Evolutionary conservation across 2,888 invertebrate genomes (phyloP), one percentile per base, ranked within the genome.

Genomic region (Trichacis sp.): DNA sequence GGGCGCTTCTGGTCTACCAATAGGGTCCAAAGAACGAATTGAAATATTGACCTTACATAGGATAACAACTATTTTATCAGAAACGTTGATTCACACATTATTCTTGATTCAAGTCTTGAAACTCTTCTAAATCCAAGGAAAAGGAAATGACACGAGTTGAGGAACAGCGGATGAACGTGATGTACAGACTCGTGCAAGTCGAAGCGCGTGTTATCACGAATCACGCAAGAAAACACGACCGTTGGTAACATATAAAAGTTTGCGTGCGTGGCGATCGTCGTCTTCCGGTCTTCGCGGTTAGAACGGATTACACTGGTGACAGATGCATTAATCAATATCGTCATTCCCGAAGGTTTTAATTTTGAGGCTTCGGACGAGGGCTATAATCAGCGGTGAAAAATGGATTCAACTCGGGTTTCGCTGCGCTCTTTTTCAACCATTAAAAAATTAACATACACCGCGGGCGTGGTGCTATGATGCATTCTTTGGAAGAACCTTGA

Each of bases 181-280:
- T 49, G 59, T 36, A 60, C 57, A 59, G 58, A 64, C 24, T 3
- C 24, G 68, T 65, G 67, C 67, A 73, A 24, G 4, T 24, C 4
- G 24, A 24, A 8, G 24, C 71, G 77, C 81, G 76, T 74, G 78
- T 77, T 74, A 79, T 83, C 82, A 83, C 82, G 82, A 76, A 73
- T 73, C 64, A 72, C 71, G 75, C 83, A 83, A 50, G 68, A 77
- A 75, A 72, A 75, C 71, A 69, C 66, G 70, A 68, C 51, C 52
- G 48, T 45, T 54, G 53, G 53, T 36, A 38, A 33, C 61, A 46
- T 51, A 63, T 19, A 58, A 55, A 61, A 55, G 50, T 62, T 45
- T 51, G 57, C 54, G 55, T 54, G 50, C 45, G 19, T 43, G 55
- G 33, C 40, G 50, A 60, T 62, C 63, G 29, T n/a, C 52, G 58